A percentile compares a stretch with the other conserved stretches of the same genome.
Conservation (phyloP, 1,140 invertebrate species). For the fruit fly (Drosophila melanogaster) region Release_6_plus_ISO1_MT NC_004354.4:14769001-14769500, state of each 20-base stretch:
- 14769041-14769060: slow-evolving; percentile 5
- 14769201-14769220: slow-evolving; percentile 2
- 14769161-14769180: slow-evolving; percentile 13
- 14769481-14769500: too few relatives aligned
- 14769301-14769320: neutral
- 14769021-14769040: slow-evolving; percentile 16
- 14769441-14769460: too few relatives aligned
- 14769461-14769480: too few relatives aligned
- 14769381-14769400: too few relatives aligned
- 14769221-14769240: neutral
- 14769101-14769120: slow-evolving; percentile 33
- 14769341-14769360: too few relatives aligned
- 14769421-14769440: too few relatives aligned
- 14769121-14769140: slow-evolving; percentile 36
- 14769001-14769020: neutral
- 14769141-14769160: slow-evolving; percentile 17
- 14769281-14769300: neutral
- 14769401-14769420: too few relatives aligned
- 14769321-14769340: too few relatives aligned
- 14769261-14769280: neutral
- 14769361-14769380: too few relatives aligned
- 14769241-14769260: neutral
- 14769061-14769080: slow-evolving; percentile 29
- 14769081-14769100: slow-evolving; percentile 29
- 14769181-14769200: slow-evolving; percentile 33